phyloP scores from a whole-genome alignment of 2,888 invertebrate genomes.

The Choreutis nemorana region DNA sequence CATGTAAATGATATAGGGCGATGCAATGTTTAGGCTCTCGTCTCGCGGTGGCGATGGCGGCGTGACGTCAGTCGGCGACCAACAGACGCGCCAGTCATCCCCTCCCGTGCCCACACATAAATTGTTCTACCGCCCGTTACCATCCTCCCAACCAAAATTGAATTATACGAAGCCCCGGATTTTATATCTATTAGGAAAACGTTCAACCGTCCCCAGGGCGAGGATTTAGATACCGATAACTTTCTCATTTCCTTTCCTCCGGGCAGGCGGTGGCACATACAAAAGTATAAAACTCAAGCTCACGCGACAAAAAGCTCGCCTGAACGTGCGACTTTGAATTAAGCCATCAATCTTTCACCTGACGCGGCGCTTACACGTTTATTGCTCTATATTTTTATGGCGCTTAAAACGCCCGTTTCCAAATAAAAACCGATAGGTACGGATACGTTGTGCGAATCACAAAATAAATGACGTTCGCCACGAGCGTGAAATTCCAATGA shows the following conservation, averaged over 20 bases:
- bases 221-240: slow-evolving; percentile 60
- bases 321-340: slow-evolving; percentile 26
- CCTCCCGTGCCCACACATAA: slow-evolving; percentile 37
- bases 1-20: too few relatives aligned
- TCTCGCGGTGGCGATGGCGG: slow-evolving; percentile 2
- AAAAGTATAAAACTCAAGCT: slow-evolving; percentile 32
- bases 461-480: slow-evolving; percentile 11
- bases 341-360: slow-evolving; percentile 45
- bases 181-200: slow-evolving; percentile 60
- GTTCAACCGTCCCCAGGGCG: slow-evolving; percentile 43
- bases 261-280: slow-evolving; percentile 32
- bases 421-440: neutral
- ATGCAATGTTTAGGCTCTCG: too few relatives aligned
- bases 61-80: slow-evolving; percentile 9
- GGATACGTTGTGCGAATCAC: slow-evolving; percentile 2
- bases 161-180: slow-evolving; percentile 53
- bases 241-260: slow-evolving; percentile 63
- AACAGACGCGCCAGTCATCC: slow-evolving; percentile 12
- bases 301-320: slow-evolving; percentile 25
- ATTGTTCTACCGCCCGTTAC: slow-evolving; percentile 24
- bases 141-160: slow-evolving; percentile 41
- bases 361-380: slow-evolving; percentile 29
- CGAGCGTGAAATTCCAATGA: slow-evolving; percentile 1
- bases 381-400: slow-evolving; percentile 25
- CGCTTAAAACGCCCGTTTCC: slow-evolving; percentile 2